phyloP scores from a whole-genome alignment of 2,888 invertebrate genomes.

The Euzophera pinguis region DNA sequence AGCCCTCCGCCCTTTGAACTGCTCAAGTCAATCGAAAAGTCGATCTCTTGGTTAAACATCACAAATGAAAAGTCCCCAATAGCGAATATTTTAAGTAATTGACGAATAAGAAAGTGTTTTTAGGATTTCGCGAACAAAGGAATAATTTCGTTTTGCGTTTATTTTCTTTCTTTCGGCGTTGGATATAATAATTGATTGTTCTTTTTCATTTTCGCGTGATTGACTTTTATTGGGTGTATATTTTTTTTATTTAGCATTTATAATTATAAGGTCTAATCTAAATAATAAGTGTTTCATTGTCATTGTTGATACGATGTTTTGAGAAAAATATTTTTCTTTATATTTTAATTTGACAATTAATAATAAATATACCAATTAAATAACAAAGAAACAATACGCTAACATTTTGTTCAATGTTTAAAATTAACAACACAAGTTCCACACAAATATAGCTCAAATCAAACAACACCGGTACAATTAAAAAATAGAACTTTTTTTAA shows the following conservation, averaged over 20 bases:
- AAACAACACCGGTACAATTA: too few relatives aligned
- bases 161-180: constrained; percentile 17
- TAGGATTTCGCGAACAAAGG: constrained; percentile 56
- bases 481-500: too few relatives aligned
- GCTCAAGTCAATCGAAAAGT: constrained; percentile 76
- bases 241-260: background rate
- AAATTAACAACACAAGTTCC: too few relatives aligned
- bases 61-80: constrained; percentile 73
- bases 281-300: background rate
- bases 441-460: too few relatives aligned
- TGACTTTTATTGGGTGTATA: constrained; percentile 27
- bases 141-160: constrained; percentile 34
- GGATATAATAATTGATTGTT: constrained; percentile 36
- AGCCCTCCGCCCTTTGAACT: constrained; percentile 71
- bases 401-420: too few relatives aligned
- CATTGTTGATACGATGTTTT: too few relatives aligned
- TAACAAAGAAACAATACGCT: too few relatives aligned
- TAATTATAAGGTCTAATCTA: background rate
- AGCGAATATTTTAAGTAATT: constrained; percentile 74
- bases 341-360: too few relatives aligned
- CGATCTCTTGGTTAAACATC: constrained; percentile 77
- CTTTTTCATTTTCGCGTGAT: constrained; percentile 20
- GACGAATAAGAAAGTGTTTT: constrained; percentile 72
- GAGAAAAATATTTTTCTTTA: too few relatives aligned
- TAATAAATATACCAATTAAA: too few relatives aligned